Evolutionary conservation across 2,113 vertebrate genomes (phyloP).

Genomic region (Equus quagga): DNA sequence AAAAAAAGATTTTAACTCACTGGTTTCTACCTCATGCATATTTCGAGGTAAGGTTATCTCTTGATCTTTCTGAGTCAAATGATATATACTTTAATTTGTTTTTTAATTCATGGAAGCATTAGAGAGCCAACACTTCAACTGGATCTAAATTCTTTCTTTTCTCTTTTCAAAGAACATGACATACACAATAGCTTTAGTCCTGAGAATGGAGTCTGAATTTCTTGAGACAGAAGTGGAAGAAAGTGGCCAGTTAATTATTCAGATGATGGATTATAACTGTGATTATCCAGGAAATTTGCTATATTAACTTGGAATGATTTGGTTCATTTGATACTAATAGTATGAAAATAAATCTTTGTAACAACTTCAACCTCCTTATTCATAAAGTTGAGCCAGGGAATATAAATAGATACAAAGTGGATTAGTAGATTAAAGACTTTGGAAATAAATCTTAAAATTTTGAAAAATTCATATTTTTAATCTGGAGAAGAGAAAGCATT

Average conservation of each 20-base stretch:
- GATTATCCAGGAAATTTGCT: background rate
- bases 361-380: background rate
- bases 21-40: constrained; percentile 44
- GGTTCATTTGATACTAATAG: background rate
- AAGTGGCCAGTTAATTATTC: background rate
- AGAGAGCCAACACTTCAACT: constrained; percentile 53
- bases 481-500: background rate
- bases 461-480: background rate
- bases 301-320: background rate
- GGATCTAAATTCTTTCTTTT: constrained; percentile 60
- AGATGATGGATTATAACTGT: background rate
- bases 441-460: background rate
- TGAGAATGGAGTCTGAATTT: background rate
- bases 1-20: background rate
- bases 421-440: background rate
- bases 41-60: constrained; percentile 68
- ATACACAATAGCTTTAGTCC: background rate
- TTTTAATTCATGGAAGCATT: constrained; percentile 73
- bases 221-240: background rate
- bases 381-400: background rate
- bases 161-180: background rate
- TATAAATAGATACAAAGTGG: background rate
- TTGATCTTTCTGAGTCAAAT: constrained; percentile 50
- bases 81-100: constrained; percentile 52
- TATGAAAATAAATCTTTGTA: background rate